Base-by-base conservation (phyloP, 2,113 vertebrate species). In the Montifringilla adamsi region DNA sequence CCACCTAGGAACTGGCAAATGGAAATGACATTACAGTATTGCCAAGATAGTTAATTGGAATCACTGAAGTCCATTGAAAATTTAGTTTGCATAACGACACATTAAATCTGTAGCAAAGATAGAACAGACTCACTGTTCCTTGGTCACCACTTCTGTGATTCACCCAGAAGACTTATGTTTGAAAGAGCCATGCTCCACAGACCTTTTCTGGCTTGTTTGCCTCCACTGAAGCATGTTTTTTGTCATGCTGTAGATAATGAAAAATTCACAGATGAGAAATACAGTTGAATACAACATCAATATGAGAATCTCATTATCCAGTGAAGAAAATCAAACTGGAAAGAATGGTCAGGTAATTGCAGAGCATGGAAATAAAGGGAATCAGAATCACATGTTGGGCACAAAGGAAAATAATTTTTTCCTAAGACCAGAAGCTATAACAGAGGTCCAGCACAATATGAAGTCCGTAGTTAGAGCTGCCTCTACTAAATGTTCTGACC, bases 241-340 rank as follows among this genome's bases (percentile, higher is more conserved):
- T 90, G 83, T 90, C 39, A 4, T 77, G 77, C 44, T 59, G 47
- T 41, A 89, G 70, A 52, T 90, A 95, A 52, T 63, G 58, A 59
- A 85, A 95, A 87, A 89, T 70, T 86, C 92, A 86, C 52, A 92
- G 72, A 88, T 74, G 52, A 92, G 82, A 94, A 95, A 83, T 62
- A 74, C 46, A 94, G 74, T 21, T 80, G 78, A 95, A 79, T 53
- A 63, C 26, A 82, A 72, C 50, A 88, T 63, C 67, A 93, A 55
- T 50, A 87, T n/a, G 14, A 84, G 75, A 91, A 49, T 84, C 93
- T 93, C 73, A 73, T 58, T 93, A 96, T n/a, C 19, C 49, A 44
- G 35, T 43, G 47, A 89, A 94, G 58, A 91, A 89, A 69, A 79
- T 43, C 84, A 78, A 85, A 46, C 77, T 60, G 46, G 59, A 84